Conservation (phyloP, 2,113 vertebrate genomes). For the Labeo rohita region DNA sequence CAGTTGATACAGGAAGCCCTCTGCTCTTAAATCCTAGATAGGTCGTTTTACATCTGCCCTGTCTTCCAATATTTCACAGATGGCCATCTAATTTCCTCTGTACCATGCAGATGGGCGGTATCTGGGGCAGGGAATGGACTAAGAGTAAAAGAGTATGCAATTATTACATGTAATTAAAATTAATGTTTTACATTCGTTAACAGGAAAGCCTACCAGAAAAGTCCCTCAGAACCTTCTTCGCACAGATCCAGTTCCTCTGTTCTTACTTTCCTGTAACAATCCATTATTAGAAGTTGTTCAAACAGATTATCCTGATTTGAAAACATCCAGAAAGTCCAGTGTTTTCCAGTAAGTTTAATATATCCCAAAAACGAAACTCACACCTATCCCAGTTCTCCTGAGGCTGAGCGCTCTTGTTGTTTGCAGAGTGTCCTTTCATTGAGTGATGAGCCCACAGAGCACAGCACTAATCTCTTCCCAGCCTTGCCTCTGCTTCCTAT, state of each 20-base stretch:
- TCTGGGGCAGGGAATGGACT: background rate
- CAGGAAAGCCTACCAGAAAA: constrained; percentile 22
- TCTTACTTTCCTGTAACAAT: background rate
- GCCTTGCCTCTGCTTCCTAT: constrained; percentile 31
- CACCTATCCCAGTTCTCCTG: constrained; percentile 42
- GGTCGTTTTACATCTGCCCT: background rate
- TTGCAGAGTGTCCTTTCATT: constrained; percentile 58
- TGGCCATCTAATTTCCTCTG: background rate
- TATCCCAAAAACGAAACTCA: background rate
- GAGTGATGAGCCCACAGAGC: constrained; percentile 63
- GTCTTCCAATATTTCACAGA: constrained; percentile 2
- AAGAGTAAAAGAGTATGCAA: background rate
- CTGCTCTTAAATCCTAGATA: constrained; percentile 20
- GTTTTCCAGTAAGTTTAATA: background rate
- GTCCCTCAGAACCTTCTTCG: background rate
- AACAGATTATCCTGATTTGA: background rate
- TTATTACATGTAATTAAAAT: background rate
- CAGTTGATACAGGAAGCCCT: constrained; percentile 7
- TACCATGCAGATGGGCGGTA: background rate
- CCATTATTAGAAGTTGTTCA: constrained; percentile 3
- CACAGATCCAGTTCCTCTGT: background rate
- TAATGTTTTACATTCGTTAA: background rate
- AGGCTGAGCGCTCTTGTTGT: constrained; percentile 58
- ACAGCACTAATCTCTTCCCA: constrained; percentile 62
- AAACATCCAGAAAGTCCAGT: constrained; percentile 13